Evolutionary conservation across 2,888 invertebrate species (phyloP).

Genomic region (Lepidocyrtoides sp.): DNA sequence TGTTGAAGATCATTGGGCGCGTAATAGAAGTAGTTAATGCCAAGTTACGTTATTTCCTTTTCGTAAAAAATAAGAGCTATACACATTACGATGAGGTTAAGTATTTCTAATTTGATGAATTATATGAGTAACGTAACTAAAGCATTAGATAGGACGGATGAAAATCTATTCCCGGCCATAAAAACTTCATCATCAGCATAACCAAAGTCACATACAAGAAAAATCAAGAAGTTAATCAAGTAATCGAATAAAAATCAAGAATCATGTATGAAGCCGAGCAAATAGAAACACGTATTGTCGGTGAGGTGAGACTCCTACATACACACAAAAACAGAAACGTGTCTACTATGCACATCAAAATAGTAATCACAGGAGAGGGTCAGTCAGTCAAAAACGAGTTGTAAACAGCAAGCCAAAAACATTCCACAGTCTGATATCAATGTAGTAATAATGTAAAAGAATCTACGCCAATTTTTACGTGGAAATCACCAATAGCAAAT

Average conservation of each 20-base stretch:
- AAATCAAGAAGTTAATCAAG: background rate
- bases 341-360: too few relatives aligned
- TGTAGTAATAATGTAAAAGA: background rate
- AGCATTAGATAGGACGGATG: too few relatives aligned
- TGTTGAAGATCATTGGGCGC: conserved; percentile 43
- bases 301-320: too few relatives aligned
- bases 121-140: too few relatives aligned
- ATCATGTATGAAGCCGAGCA: background rate
- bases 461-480: background rate
- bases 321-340: too few relatives aligned
- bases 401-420: too few relatives aligned
- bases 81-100: too few relatives aligned
- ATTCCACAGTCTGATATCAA: too few relatives aligned
- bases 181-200: background rate
- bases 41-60: background rate
- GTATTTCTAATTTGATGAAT: too few relatives aligned
- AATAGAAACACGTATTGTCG: background rate
- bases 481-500: background rate
- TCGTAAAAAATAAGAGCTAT: background rate
- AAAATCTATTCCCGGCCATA: background rate
- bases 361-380: background rate
- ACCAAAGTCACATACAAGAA: background rate
- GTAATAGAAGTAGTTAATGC: conserved; percentile 32
- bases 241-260: conserved; percentile 10
- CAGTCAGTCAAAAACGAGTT: background rate